Conservation (phyloP, 2,113 vertebrate species). For the Peromyscus californicus region DNA sequence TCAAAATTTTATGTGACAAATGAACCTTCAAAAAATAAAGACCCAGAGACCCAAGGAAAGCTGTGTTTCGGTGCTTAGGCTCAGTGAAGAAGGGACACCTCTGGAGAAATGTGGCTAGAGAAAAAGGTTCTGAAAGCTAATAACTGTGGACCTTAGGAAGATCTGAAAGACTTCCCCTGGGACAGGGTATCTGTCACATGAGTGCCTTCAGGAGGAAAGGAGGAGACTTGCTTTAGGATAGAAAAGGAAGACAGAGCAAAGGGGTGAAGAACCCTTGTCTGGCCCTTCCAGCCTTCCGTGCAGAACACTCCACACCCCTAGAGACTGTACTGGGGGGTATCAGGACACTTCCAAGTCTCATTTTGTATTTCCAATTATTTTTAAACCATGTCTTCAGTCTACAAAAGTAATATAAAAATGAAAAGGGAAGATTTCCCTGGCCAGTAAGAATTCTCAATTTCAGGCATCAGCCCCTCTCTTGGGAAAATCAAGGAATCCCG, state of each 20-base stretch:
- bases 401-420: neutral
- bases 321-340: neutral
- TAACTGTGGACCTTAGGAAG: neutral
- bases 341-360: neutral
- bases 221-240: neutral
- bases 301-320: neutral
- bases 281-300: neutral
- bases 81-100: neutral
- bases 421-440: neutral
- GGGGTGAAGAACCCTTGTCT: neutral
- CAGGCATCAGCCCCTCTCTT: neutral
- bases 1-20: neutral
- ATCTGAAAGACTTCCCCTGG: neutral
- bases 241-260: neutral
- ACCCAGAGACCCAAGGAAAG: neutral
- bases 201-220: neutral
- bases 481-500: neutral
- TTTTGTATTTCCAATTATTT: neutral
- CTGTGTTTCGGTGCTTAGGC: neutral
- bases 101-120: neutral
- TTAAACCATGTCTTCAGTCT: constrained; percentile 3
- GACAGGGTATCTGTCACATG: neutral
- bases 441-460: neutral
- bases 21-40: neutral
- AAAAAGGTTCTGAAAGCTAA: neutral